A percentile compares a stretch with the other conserved stretches of the same genome.
phyloP scores from a whole-genome alignment of 1,140 invertebrate species.

The Parapsyche elsis region DNA sequence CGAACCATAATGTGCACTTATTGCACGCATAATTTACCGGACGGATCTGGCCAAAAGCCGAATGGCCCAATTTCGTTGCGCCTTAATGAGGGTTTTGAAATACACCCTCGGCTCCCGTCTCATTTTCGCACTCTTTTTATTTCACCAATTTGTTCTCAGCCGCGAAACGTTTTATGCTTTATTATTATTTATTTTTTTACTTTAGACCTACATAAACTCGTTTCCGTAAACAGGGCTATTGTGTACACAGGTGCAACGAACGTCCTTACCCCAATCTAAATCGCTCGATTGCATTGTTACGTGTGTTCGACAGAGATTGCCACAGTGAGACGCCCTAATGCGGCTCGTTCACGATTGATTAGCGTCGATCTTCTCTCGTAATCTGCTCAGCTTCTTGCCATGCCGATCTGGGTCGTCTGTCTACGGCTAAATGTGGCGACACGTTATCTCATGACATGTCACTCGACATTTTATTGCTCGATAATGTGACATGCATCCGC shows the following conservation, averaged over 20 bases:
- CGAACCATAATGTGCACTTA: constrained; percentile 13
- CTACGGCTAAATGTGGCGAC: neutral
- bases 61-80: neutral
- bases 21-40: constrained; percentile 1
- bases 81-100: constrained; percentile 16
- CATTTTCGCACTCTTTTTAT: neutral
- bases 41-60: neutral
- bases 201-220: too few species aligned
- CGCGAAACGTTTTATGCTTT: too few species aligned
- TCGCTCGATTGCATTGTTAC: too few species aligned
- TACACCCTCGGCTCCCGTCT: neutral
- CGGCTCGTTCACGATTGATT: too few species aligned
- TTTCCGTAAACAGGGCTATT: too few species aligned
- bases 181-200: too few species aligned
- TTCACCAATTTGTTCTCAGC: neutral
- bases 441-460: neutral
- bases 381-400: too few species aligned
- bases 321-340: too few species aligned
- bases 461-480: neutral
- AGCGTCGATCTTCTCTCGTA: too few species aligned
- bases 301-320: too few species aligned
- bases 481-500: neutral
- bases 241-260: too few species aligned
- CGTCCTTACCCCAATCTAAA: too few species aligned
- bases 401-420: neutral